phyloP scores from a whole-genome alignment of 1,140 invertebrate species.

The Tetramorium simillimum region DNA sequence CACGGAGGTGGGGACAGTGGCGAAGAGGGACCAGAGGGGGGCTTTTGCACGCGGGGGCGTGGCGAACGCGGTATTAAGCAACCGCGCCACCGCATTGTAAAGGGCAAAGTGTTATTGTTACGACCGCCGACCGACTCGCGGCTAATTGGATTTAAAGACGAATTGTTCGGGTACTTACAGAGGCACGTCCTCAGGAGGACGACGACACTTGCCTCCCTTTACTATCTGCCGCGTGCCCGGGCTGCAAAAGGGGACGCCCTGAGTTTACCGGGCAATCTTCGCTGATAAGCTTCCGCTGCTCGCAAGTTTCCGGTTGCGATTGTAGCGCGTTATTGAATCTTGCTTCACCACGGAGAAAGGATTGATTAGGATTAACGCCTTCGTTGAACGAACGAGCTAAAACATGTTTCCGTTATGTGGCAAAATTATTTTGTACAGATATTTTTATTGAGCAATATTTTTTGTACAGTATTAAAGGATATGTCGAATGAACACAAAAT shows the following conservation, averaged over 20 bases:
- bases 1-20: conserved; percentile 9
- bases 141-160: conserved; percentile 83
- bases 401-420: not conserved
- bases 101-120: conserved; percentile 80
- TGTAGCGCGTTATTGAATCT: conserved; percentile 55
- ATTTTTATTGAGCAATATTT: not conserved
- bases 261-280: conserved; percentile 51
- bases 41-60: conserved; percentile 77
- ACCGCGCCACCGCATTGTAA: conserved; percentile 79
- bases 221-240: conserved; percentile 37
- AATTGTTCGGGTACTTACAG: conserved; percentile 77
- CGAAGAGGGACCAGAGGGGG: conserved; percentile 37
- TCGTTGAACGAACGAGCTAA: not conserved
- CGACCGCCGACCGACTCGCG: conserved; percentile 71
- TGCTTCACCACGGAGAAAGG: not conserved
- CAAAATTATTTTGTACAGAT: not conserved
- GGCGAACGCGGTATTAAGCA: conserved; percentile 81
- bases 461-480: too few species aligned
- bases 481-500: not conserved
- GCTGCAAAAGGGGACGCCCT: not conserved
- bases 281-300: conserved; percentile 53
- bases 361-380: conserved; percentile 28
- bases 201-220: conserved; percentile 35
- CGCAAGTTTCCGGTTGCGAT: conserved; percentile 14
- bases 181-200: conserved; percentile 43